These are phyloP conservation scores for Marasmarcha lunaedactyla DNA, from an alignment of 2,888 invertebrate genomes.

Conservation along the genomic window DNA sequence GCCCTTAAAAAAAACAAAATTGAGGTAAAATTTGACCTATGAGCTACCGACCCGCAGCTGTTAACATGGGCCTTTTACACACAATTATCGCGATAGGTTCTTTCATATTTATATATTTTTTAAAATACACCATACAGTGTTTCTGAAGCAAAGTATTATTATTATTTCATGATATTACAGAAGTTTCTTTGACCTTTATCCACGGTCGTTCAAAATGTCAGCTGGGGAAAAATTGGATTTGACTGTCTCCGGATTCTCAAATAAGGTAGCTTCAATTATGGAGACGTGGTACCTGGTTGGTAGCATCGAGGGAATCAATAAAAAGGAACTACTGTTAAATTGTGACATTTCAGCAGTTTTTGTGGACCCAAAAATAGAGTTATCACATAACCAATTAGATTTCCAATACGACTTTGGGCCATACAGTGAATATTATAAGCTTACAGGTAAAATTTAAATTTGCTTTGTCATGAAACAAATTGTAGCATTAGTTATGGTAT, in stretches of 20 bases:
- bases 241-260: constrained; percentile 40
- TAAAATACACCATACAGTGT: too few relatives aligned
- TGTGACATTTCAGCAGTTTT: constrained; percentile 67
- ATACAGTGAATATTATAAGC: constrained; percentile 47
- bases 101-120: too few relatives aligned
- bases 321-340: constrained; percentile 60
- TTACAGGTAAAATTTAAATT: constrained; percentile 42
- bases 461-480: background rate
- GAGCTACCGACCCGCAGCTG: too few relatives aligned
- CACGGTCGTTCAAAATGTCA: constrained; percentile 49
- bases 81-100: too few relatives aligned
- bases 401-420: constrained; percentile 64
- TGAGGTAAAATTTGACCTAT: too few relatives aligned
- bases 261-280: constrained; percentile 44
- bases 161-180: too few relatives aligned
- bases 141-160: too few relatives aligned
- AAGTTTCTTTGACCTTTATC: constrained; percentile 55
- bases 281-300: constrained; percentile 73
- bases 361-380: constrained; percentile 67
- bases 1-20: too few relatives aligned
- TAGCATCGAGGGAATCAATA: constrained; percentile 61
- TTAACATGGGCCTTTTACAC: too few relatives aligned
- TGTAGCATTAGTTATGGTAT: background rate
- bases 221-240: constrained; percentile 49
- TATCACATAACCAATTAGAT: constrained; percentile 53